These are phyloP conservation scores for Electrona antarctica DNA, from an alignment of 2,113 vertebrate genomes.

Conservation along the genomic window DNA sequence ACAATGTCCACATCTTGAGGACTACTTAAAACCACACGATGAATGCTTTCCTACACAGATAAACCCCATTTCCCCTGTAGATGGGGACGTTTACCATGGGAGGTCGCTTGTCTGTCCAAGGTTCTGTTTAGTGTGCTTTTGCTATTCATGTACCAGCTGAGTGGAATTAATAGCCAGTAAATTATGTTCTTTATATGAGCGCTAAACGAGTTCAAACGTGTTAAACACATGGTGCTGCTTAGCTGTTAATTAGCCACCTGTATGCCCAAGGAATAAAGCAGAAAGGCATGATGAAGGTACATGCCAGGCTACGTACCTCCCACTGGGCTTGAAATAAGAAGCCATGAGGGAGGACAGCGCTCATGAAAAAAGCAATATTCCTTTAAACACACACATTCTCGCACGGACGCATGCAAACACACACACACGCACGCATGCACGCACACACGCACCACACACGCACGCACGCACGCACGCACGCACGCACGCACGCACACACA, in stretches of 20 bases:
- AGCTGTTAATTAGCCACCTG: constrained; percentile 46
- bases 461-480: too few species aligned
- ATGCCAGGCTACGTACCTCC: not conserved
- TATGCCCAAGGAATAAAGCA: constrained; percentile 6
- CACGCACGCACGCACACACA: too few species aligned
- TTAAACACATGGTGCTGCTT: constrained; percentile 13
- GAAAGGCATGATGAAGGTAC: constrained; percentile 22
- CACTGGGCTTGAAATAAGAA: constrained; percentile 5
- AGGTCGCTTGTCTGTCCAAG: constrained; percentile 5
- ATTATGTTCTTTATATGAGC: constrained; percentile 26
- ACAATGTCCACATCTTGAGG: constrained; percentile 39
- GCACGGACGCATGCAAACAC: too few species aligned
- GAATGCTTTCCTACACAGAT: constrained; percentile 26
- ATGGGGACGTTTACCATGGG: constrained; percentile 4
- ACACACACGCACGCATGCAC: too few species aligned
- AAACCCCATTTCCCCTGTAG: constrained; percentile 21
- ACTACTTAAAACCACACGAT: constrained; percentile 35
- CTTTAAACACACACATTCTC: not conserved
- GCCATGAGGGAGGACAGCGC: not conserved
- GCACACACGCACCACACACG: too few species aligned
- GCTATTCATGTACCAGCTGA: constrained; percentile 22
- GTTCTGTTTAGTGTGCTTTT: constrained; percentile 1
- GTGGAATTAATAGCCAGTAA: constrained; percentile 23
- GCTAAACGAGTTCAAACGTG: constrained; percentile 43
- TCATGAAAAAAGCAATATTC: constrained; percentile 1